phyloP scores from a whole-genome alignment of 2,888 invertebrate genomes.

The Tiliacea aurago region DNA sequence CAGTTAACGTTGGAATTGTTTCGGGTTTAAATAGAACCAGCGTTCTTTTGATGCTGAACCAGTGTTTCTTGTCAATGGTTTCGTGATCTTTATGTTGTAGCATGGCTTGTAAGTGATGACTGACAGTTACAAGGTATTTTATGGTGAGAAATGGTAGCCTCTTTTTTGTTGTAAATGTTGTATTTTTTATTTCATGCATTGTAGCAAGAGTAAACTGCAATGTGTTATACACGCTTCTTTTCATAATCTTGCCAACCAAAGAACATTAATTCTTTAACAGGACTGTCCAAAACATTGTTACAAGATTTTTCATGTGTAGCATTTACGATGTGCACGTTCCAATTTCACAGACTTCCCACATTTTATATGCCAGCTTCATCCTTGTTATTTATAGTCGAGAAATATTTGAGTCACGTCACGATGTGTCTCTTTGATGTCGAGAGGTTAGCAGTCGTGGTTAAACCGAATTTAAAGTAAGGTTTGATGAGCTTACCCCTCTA shows the following conservation, averaged over 20 bases:
- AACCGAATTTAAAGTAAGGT: slow-evolving; percentile 47
- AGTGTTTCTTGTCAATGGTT: slow-evolving; percentile 62
- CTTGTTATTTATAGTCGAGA: slow-evolving; percentile 61
- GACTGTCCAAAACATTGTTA: slow-evolving; percentile 60
- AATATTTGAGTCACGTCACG: slow-evolving; percentile 61
- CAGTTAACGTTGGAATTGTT: slow-evolving; percentile 65
- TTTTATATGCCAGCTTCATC: slow-evolving; percentile 59
- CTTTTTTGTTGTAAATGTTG: slow-evolving; percentile 8
- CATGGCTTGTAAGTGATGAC: slow-evolving; percentile 43
- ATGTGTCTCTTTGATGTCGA: slow-evolving; percentile 58
- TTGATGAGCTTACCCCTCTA: slow-evolving; percentile 24
- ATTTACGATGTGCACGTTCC: slow-evolving; percentile 59
- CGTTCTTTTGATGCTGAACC: slow-evolving; percentile 64
- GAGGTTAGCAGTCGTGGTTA: slow-evolving; percentile 47
- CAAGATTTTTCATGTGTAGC: slow-evolving; percentile 53
- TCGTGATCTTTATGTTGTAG: slow-evolving; percentile 48
- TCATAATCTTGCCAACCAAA: slow-evolving; percentile 29
- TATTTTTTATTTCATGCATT: slow-evolving; percentile 16
- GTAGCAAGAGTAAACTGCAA: neutral
- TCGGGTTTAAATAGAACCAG: slow-evolving; percentile 58
- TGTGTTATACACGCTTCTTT: slow-evolving; percentile 13
- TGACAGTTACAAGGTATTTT: slow-evolving; percentile 55
- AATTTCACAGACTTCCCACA: slow-evolving; percentile 57
- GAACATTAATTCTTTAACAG: slow-evolving; percentile 41
- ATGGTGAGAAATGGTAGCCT: slow-evolving; percentile 17